Evolutionary conservation across 1,140 invertebrate genomes (phyloP), one percentile per base, ranked within the genome.

Genomic region (Homarus americanus): DNA sequence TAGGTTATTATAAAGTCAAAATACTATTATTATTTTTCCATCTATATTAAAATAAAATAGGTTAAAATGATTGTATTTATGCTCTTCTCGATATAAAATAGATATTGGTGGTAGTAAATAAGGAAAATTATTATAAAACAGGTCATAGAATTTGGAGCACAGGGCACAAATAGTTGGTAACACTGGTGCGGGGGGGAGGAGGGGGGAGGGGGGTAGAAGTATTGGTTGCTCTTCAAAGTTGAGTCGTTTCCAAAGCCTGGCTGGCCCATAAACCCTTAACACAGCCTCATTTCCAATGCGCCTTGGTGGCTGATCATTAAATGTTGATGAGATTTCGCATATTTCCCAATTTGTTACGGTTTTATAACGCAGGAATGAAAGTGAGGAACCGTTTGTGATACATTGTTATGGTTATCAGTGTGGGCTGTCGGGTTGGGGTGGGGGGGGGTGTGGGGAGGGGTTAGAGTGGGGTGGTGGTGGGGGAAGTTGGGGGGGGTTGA

Each of bases 311-410:
- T 66, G 80, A 83, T 83, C 58, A 66, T 83, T 83, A 83, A 83
- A 83, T 66, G 80, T 24, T 83, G 80, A 83, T 83, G 80, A 83
- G 80, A 83, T 83, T 83, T 83, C 80, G 58, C 80, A 34, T 83
- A 28, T 63, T 83, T 83, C 53, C 80, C 80, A 24, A 66, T 83
- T 83, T 40, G 78, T 15, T 44, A 80, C 58, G 80, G 80, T 83
- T 83, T 66, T 58, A 66, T 83, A 58, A 83, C 49, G 44, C 32
- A 66, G 80, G 53, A 83, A 83, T 83, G 80, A 38, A 38, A 63
- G 58, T 83, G 49, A 83, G 58, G 53, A 58, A 58, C 53, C 20
- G 53, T 15, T 20, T 58, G 73, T 38, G 41, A 76, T 76, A 40
- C 36, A 1, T 40, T 76, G 73, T 76, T 76, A 34, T 17, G 36